Conservation (phyloP, 2,113 vertebrate genomes). For the Anas platyrhynchos region DNA sequence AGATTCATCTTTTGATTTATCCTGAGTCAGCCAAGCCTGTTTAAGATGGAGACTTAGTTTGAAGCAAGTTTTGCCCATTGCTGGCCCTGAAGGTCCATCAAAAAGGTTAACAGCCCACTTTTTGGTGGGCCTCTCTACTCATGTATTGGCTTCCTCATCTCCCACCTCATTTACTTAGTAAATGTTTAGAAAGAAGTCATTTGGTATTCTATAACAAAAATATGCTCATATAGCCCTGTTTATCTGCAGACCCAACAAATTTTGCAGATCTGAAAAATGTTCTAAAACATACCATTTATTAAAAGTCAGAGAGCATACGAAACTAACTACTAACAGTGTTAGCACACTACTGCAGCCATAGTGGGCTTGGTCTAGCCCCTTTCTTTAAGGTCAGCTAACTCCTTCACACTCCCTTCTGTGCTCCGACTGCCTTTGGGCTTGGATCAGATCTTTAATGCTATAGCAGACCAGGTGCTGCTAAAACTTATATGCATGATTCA, state of each 20-base stretch:
- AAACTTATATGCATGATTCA: neutral
- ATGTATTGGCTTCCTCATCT: neutral
- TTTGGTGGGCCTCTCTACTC: neutral
- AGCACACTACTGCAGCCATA: neutral
- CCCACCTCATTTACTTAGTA: neutral
- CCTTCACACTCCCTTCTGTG: neutral
- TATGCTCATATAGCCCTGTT: neutral
- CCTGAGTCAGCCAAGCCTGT: neutral
- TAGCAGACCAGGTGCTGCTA: neutral
- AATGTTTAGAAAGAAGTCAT: neutral
- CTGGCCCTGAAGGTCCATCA: neutral
- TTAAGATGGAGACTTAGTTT: neutral
- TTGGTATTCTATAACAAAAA: neutral
- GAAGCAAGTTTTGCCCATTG: neutral
- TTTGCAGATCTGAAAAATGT: neutral
- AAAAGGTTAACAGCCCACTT: neutral
- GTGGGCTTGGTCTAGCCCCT: neutral
- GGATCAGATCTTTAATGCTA: neutral
- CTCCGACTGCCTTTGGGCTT: neutral
- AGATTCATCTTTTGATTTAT: slow-evolving; percentile 38
- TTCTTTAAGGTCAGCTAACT: neutral
- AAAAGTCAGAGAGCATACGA: neutral
- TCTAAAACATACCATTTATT: neutral
- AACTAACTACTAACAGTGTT: neutral
- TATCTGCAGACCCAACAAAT: neutral